Conservation (phyloP, 2,113 vertebrate species). For the Oncorhynchus tshawytscha region DNA sequence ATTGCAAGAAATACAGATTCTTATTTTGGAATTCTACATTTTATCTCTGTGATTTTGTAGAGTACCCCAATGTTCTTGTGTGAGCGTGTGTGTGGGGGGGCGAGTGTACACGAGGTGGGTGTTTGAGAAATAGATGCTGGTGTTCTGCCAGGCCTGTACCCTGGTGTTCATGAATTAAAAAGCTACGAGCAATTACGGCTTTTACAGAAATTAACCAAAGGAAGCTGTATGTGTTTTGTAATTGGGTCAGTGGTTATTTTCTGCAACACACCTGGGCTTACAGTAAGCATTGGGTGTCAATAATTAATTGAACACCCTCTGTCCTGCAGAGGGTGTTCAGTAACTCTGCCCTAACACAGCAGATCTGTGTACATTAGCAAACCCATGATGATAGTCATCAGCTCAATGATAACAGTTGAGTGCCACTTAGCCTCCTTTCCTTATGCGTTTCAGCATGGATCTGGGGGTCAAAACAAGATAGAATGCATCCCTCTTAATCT, state of each 20-base stretch:
- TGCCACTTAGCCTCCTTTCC: conserved; percentile 3
- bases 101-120: conserved; percentile 5
- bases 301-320: conserved; percentile 47
- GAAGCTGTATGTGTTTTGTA: conserved; percentile 50
- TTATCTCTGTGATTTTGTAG: not conserved
- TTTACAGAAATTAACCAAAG: conserved; percentile 54
- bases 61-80: not conserved
- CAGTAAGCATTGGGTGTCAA: conserved; percentile 46
- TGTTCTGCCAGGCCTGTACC: conserved; percentile 41
- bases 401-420: conserved; percentile 30
- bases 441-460: conserved; percentile 4
- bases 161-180: conserved; percentile 53
- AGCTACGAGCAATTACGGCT: conserved; percentile 51
- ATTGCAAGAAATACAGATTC: no score
- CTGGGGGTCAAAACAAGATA: not conserved
- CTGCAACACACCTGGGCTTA: conserved; percentile 50
- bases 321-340: conserved; percentile 19
- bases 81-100: conserved; percentile 1
- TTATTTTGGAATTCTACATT: no score
- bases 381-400: conserved; percentile 34
- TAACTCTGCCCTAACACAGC: conserved; percentile 21
- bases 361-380: conserved; percentile 44
- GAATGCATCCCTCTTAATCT: not conserved
- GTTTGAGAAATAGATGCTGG: conserved; percentile 50
- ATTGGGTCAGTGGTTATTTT: conserved; percentile 48